These are phyloP conservation scores for Apogon talboti DNA, from an alignment of 2,797 vertebrate genomes.

Conservation along the genomic window DNA sequence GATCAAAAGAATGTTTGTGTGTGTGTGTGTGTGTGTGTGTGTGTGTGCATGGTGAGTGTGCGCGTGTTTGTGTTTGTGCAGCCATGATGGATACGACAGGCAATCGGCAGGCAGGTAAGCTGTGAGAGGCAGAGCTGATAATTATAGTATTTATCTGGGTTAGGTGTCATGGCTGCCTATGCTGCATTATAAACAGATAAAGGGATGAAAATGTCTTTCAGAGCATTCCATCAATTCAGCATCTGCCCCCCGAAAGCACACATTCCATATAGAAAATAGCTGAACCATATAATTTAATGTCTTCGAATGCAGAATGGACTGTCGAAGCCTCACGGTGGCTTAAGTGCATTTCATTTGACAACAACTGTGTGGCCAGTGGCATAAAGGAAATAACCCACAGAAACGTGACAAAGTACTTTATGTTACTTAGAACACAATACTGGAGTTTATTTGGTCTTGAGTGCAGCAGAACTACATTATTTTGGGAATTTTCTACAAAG, in stretches of 20 bases:
- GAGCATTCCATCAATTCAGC: conserved; percentile 62
- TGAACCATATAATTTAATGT: conserved; percentile 48
- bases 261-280: conserved; percentile 30
- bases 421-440: not conserved
- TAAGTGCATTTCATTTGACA: conserved; percentile 6
- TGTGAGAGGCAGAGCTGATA: conserved; percentile 73
- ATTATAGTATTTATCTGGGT: conserved; percentile 81
- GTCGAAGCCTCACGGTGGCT: not conserved
- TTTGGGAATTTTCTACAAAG: not conserved
- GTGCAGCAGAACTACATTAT: no score
- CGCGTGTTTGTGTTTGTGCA: conserved; percentile 1
- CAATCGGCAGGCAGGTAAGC: conserved; percentile 67
- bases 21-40: conserved; percentile 22
- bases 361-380: conserved; percentile 7
- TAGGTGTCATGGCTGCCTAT: conserved; percentile 71
- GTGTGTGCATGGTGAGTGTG: conserved; percentile 25
- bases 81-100: conserved; percentile 72
- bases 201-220: conserved; percentile 62
- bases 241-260: conserved; percentile 56
- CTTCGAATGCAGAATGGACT: conserved; percentile 34
- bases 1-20: conserved; percentile 48
- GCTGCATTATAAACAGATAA: conserved; percentile 69
- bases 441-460: no score
- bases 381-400: conserved; percentile 1
- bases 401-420: not conserved